Evolutionary conservation across 2,888 invertebrate genomes (phyloP).

Genomic region (Diogma glabrata): DNA sequence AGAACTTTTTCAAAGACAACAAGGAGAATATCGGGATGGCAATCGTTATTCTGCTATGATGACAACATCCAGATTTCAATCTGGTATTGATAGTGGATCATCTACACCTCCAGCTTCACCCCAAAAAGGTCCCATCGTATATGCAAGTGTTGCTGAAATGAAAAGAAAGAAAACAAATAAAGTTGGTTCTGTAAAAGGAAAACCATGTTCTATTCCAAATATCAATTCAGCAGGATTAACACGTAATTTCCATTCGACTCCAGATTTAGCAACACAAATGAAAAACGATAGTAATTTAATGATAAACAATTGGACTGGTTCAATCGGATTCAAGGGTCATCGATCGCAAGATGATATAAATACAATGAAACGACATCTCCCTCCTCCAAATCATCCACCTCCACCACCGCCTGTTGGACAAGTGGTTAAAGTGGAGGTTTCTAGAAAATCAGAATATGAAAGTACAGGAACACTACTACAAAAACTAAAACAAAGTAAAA

Average conservation of each 20-base stretch:
- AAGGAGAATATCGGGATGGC: conserved; percentile 46
- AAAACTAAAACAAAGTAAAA: conserved; percentile 32
- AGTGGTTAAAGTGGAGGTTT: conserved; percentile 55
- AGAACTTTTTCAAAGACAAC: conserved; percentile 83
- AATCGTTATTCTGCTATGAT: conserved; percentile 45
- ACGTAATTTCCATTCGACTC: conserved; percentile 82
- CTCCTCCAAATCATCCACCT: conserved; percentile 72
- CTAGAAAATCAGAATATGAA: conserved; percentile 38
- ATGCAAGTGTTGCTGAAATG: conserved; percentile 93
- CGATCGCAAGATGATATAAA: conserved; percentile 62
- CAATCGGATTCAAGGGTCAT: conserved; percentile 40
- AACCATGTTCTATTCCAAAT: conserved; percentile 35
- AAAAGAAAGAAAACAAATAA: conserved; percentile 54
- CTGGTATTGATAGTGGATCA: conserved; percentile 42
- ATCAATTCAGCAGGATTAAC: conserved; percentile 42
- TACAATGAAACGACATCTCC: conserved; percentile 42
- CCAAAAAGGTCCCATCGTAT: conserved; percentile 56
- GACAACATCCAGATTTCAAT: conserved; percentile 67
- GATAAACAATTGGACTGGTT: conserved; percentile 22
- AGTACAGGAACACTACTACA: conserved; percentile 33
- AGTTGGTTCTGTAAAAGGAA: conserved; percentile 34
- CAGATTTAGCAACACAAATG: conserved; percentile 54
- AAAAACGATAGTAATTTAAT: conserved; percentile 31
- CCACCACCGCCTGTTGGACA: conserved; percentile 66
- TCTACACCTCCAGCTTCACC: conserved; percentile 58